A percentile compares a stretch with the other conserved stretches of the same genome.
These are phyloP conservation scores for Dolichotis patagonum DNA, from an alignment of 2,113 vertebrate species.

Conservation along the genomic window DNA sequence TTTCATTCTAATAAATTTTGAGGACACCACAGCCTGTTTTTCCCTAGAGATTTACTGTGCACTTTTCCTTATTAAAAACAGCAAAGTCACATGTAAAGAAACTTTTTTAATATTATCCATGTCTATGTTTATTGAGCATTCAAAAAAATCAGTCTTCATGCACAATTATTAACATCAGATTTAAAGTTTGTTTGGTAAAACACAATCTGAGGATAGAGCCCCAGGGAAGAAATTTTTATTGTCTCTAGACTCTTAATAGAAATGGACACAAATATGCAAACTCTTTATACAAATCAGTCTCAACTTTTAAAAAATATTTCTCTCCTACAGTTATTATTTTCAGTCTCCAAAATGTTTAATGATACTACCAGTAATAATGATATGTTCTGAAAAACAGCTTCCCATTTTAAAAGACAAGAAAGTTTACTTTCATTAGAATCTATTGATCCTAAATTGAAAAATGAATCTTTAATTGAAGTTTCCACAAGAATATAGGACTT, in stretches of 20 bases:
- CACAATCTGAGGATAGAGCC: background rate
- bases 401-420: conserved; percentile 9
- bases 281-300: background rate
- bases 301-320: background rate
- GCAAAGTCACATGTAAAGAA: background rate
- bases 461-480: conserved; percentile 8
- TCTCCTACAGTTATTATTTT: background rate
- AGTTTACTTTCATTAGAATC: background rate
- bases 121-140: background rate
- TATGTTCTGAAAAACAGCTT: background rate
- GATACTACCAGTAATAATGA: background rate
- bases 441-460: background rate
- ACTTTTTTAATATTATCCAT: background rate
- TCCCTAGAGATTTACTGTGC: background rate
- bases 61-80: background rate
- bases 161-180: background rate
- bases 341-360: background rate
- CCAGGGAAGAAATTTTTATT: background rate
- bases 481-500: background rate
- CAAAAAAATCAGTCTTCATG: background rate
- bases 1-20: background rate
- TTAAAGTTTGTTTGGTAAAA: background rate
- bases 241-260: background rate
- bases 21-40: background rate
- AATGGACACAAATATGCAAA: background rate